Conservation (phyloP, 2,888 invertebrate species). For the Scelioninae gen. 1 region DNA sequence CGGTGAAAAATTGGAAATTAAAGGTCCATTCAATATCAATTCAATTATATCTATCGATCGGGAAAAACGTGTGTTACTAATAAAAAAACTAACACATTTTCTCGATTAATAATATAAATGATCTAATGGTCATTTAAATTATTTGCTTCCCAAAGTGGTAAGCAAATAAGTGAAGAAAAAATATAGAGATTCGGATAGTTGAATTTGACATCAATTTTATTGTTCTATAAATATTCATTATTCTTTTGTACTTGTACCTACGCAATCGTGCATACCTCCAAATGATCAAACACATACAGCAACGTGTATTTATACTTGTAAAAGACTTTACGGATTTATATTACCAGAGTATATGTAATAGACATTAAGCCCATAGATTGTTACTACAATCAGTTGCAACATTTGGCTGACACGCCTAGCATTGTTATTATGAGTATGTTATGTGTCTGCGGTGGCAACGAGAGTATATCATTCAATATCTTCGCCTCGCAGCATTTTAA, state of each 20-base stretch:
- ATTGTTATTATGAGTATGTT: slow-evolving; percentile 82
- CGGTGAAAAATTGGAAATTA: too few species aligned
- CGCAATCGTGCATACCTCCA: slow-evolving; percentile 58
- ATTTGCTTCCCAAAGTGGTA: too few species aligned
- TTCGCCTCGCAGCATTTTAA: slow-evolving; percentile 60
- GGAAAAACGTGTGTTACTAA: too few species aligned
- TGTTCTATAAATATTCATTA: slow-evolving; percentile 56
- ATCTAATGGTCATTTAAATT: neutral
- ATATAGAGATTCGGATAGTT: slow-evolving; percentile 28
- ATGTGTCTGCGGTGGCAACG: slow-evolving; percentile 75
- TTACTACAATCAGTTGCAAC: slow-evolving; percentile 78
- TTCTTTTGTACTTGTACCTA: slow-evolving; percentile 55
- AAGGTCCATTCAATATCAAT: too few species aligned
- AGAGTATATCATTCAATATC: slow-evolving; percentile 65
- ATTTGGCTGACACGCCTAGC: slow-evolving; percentile 82
- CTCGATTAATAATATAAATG: too few species aligned
- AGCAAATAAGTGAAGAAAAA: slow-evolving; percentile 15
- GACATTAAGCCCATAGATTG: slow-evolving; percentile 71
- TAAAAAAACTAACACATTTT: too few species aligned
- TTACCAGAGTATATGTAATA: slow-evolving; percentile 64
- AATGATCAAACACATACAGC: slow-evolving; percentile 52
- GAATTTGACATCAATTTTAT: slow-evolving; percentile 53
- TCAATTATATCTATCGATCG: too few species aligned
- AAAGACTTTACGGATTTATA: slow-evolving; percentile 67
- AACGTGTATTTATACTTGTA: slow-evolving; percentile 57